Evolutionary conservation across 2,797 vertebrate species (phyloP).

Genomic region (Danio kyathit): DNA sequence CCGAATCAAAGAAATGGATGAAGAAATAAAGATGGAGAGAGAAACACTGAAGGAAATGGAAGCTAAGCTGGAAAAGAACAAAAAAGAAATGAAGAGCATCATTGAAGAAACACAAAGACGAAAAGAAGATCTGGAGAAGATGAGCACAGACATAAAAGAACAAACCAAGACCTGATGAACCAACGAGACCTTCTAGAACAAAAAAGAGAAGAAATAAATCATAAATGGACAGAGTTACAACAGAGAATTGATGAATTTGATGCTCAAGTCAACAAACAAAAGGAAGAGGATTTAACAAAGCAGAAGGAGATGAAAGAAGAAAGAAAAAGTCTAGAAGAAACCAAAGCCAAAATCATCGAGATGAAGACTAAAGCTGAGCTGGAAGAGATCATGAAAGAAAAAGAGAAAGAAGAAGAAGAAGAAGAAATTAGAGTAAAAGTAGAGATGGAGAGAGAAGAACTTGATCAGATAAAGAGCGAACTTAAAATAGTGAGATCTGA

Average conservation of each 20-base stretch:
- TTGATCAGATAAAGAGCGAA: neutral
- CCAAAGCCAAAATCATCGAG: neutral
- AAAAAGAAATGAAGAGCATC: neutral
- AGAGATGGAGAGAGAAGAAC: neutral
- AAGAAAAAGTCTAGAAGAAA: constrained; percentile 6
- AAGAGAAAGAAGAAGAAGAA: neutral
- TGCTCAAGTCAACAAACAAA: constrained; percentile 1
- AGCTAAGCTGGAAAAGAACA: neutral
- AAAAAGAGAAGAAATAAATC: constrained; percentile 1
- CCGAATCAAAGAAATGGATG: neutral
- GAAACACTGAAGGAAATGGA: neutral
- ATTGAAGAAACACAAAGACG: neutral
- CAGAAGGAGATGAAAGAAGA: neutral
- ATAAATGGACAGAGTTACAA: neutral
- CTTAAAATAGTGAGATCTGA: neutral
- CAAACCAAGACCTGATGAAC: neutral
- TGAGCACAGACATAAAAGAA: neutral
- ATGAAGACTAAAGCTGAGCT: neutral
- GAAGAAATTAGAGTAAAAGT: constrained; percentile 5
- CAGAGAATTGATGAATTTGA: neutral
- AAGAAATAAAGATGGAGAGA: neutral
- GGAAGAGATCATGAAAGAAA: constrained; percentile 7
- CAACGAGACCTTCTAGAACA: neutral
- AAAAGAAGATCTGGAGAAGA: neutral
- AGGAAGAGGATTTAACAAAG: neutral